A percentile compares a stretch with the other conserved stretches of the same genome.
These are phyloP conservation scores for Hormaphis cornu DNA, from an alignment of 1,140 invertebrate species.

Conservation along the genomic window DNA sequence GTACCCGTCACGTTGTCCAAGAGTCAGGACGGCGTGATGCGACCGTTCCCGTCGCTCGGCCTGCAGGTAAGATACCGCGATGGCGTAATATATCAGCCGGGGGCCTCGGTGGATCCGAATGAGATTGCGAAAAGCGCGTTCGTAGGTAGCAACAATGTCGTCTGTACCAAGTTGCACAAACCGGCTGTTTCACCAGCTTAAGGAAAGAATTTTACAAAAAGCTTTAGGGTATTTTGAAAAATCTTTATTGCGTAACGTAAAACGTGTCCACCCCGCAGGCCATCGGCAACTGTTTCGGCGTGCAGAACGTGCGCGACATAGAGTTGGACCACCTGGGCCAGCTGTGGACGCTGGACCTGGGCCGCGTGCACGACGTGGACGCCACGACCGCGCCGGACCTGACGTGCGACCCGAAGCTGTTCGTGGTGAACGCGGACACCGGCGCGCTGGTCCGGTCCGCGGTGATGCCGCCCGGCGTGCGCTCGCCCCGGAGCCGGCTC, in stretches of 20 bases:
- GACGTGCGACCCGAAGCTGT: slow-evolving; percentile 1
- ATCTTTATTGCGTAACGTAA: too few relatives aligned
- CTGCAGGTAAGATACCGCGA: too few relatives aligned
- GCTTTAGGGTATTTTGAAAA: too few relatives aligned
- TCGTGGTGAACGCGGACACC: background rate
- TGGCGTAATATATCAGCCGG: too few relatives aligned
- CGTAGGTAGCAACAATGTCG: too few relatives aligned
- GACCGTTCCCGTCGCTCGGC: background rate
- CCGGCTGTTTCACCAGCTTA: too few relatives aligned
- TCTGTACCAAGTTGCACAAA: too few relatives aligned
- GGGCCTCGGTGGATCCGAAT: too few relatives aligned
- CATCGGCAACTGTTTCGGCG: background rate
- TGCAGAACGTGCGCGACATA: slow-evolving; percentile 9
- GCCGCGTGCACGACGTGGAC: background rate
- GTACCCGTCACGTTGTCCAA: background rate
- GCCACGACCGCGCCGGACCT: background rate
- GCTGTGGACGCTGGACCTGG: background rate
- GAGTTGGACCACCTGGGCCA: slow-evolving; percentile 15
- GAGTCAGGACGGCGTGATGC: background rate
- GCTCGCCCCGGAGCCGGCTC: background rate
- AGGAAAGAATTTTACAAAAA: too few relatives aligned
- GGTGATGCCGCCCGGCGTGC: background rate
- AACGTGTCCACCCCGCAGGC: too few relatives aligned
- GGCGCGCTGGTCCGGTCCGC: background rate
- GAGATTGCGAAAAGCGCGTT: too few relatives aligned